Evolutionary conservation across 1,140 invertebrate species (phyloP), one percentile per base, ranked within the genome.

Genomic region (Neoseiulus cucumeris): DNA sequence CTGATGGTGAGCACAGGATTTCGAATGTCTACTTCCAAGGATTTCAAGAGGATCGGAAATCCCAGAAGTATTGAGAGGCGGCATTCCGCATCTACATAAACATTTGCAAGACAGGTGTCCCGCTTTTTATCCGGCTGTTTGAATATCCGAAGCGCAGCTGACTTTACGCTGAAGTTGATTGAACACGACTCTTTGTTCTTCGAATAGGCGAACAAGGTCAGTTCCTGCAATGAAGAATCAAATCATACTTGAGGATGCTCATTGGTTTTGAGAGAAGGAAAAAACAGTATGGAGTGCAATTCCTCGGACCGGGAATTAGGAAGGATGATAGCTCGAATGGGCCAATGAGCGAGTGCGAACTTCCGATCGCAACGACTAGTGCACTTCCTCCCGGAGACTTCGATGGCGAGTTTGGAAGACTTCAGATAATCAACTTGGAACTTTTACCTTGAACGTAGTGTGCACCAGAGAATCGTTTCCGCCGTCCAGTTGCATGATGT

Each of bases 381-480:
- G 66, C 1, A 41, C 65, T 41, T 25, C 51, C 65, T 64, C 17
- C 41, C 20, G 42, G 28, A 17, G 42, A 20, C 64, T 55, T 42
- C 9, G 55, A 28, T 64, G 42, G 22, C n/a, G 51, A 44, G 30
- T 66, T 69, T 66, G 25, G 66, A 69, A 18, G 69, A 18, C 29
- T 68, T 66, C 14, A 68, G 42, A 20, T 33, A 44, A 28, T n/a
- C n/a, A n/a, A n/a, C n/a, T n/a, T n/a, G n/a, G 69, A 55, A 33
- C 89, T 76, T 70, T 83, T 71, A 86, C 85, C 67, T 82, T 82
- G 1, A 86, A 83, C 30, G 83, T 84, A 17, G 83, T 81, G 76
- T 87, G 85, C 0, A 87, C 77, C 33, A 87, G 77, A 81, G 85
- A 89, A 22, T 85, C 83, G 55, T 84, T 82, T 64, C 75, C 76